Percentiles rank a stretch among this genome's conserved stretches.
Conservation (phyloP, 2,797 vertebrate species). For the Limnodromus scolopaceus region DNA sequence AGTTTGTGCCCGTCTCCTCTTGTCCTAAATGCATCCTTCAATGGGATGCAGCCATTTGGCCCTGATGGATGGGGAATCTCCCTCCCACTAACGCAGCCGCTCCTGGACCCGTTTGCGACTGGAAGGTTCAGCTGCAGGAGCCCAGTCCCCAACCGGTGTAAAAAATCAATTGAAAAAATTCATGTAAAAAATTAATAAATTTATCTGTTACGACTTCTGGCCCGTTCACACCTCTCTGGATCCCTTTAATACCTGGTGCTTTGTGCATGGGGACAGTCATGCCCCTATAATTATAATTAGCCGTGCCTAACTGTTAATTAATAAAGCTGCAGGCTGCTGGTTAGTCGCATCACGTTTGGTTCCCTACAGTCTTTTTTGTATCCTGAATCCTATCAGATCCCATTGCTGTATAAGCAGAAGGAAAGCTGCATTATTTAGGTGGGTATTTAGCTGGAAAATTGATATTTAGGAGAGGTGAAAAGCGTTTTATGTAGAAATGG, state of each 20-base stretch:
- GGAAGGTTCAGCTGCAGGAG: neutral
- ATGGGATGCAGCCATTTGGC: neutral
- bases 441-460: neutral
- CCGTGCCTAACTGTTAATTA: neutral
- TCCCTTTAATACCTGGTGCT: neutral
- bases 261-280: neutral
- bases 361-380: rapidly evolving
- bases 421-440: neutral
- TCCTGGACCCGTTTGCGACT: neutral
- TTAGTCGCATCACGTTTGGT: neutral
- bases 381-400: neutral
- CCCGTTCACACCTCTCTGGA: neutral
- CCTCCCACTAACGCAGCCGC: rapidly evolving
- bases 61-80: neutral
- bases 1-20: no score
- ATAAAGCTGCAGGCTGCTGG: neutral
- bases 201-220: neutral
- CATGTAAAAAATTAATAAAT: neutral
- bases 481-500: neutral
- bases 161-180: neutral
- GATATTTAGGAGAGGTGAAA: neutral
- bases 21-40: neutral
- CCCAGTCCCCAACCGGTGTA: neutral
- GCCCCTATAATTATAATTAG: neutral
- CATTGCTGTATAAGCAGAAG: neutral